Percentiles rank a stretch among this genome's conserved stretches.
These are phyloP conservation scores for Chiloscyllium punctatum DNA, from an alignment of 2,797 vertebrate species.

Conservation along the genomic window DNA sequence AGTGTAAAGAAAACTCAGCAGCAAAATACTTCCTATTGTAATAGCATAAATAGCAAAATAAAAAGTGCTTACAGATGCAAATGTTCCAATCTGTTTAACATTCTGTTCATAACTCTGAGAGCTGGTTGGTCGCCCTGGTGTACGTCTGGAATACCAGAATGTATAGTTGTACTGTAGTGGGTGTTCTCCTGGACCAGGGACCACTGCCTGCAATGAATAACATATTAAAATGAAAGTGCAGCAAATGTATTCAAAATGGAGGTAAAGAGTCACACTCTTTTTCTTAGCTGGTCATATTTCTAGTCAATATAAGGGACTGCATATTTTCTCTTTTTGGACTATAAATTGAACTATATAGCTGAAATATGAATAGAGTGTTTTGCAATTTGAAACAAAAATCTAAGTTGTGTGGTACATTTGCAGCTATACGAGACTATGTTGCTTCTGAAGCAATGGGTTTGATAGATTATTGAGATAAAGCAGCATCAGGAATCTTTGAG, in stretches of 20 bases:
- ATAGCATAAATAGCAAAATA: too few species aligned
- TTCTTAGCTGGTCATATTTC: neutral
- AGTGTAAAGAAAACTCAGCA: neutral
- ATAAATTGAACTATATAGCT: too few species aligned
- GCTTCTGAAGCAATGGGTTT: too few species aligned
- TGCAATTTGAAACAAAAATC: too few species aligned
- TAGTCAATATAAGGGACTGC: neutral
- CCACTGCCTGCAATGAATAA: slow-evolving; percentile 56
- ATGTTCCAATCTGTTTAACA: slow-evolving; percentile 73
- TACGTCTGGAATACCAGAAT: slow-evolving; percentile 72
- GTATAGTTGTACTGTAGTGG: slow-evolving; percentile 73
- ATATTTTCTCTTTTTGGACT: too few species aligned
- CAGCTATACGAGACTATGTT: too few species aligned
- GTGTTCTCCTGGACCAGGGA: slow-evolving; percentile 68
- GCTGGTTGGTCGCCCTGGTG: slow-evolving; percentile 67
- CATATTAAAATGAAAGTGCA: neutral
- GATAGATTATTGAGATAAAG: too few species aligned
- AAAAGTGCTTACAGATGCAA: slow-evolving; percentile 62
- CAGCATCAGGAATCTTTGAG: too few species aligned
- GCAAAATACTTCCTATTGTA: neutral
- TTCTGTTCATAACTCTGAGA: slow-evolving; percentile 74
- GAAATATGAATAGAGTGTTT: too few species aligned
- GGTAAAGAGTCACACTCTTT: neutral
- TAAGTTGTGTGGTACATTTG: too few species aligned
- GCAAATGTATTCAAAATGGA: neutral